Conservation (phyloP, 2,113 vertebrate species). For the Sylvia atricapilla region DNA sequence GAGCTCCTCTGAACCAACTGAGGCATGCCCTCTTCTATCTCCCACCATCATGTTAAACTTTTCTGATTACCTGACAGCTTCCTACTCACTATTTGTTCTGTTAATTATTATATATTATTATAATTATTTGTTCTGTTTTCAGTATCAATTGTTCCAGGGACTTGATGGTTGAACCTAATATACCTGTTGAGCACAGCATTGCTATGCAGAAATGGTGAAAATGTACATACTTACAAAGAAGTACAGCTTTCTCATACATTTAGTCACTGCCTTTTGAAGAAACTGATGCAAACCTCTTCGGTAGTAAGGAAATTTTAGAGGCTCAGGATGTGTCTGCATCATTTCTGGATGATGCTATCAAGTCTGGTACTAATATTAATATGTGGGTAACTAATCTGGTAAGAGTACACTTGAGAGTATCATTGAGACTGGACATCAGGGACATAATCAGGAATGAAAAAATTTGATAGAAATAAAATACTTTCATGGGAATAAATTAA, state of each 20-base stretch:
- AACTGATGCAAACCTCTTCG: background rate
- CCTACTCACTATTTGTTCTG: background rate
- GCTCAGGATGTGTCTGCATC: background rate
- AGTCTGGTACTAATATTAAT: background rate
- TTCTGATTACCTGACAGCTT: background rate
- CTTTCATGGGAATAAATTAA: conserved; percentile 14
- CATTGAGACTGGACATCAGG: conserved; percentile 34
- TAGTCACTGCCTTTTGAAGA: background rate
- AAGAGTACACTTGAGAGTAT: conserved; percentile 78
- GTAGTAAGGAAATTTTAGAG: background rate
- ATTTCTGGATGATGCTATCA: background rate
- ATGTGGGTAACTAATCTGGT: background rate
- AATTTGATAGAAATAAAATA: background rate
- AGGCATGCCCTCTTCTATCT: background rate
- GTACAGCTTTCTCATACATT: background rate
- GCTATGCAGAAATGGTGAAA: background rate
- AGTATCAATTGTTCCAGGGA: background rate
- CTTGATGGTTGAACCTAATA: background rate
- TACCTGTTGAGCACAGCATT: background rate
- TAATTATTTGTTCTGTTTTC: background rate
- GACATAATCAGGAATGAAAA: background rate
- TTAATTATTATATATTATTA: background rate
- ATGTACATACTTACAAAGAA: background rate
- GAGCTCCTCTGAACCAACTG: background rate
- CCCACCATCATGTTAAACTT: background rate